A percentile compares a stretch with the other conserved stretches of the same genome.
Conservation (phyloP, 2,888 invertebrate species). For the Chesias legatella region DNA sequence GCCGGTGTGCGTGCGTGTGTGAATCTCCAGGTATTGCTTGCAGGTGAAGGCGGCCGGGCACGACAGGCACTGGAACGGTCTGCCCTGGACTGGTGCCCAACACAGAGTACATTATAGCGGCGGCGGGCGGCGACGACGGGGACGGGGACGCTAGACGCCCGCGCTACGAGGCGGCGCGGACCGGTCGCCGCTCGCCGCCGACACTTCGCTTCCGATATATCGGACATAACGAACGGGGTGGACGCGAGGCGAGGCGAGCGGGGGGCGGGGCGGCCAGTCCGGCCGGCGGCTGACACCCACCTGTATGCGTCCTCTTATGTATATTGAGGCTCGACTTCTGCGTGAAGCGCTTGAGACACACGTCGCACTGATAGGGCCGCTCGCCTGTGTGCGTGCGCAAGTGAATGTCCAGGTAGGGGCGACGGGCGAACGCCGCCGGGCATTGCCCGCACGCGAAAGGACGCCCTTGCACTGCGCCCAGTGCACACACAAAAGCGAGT, state of each 20-base stretch:
- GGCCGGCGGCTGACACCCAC: conserved; percentile 77
- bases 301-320: conserved; percentile 88
- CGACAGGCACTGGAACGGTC: conserved; percentile 82
- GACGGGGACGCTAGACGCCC: conserved; percentile 71
- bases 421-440: conserved; percentile 74
- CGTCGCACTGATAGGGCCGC: conserved; percentile 85
- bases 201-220: conserved; percentile 56
- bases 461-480: conserved; percentile 77
- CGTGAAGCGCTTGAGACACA: conserved; percentile 88
- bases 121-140: conserved; percentile 66
- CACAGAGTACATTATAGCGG: conserved; percentile 74
- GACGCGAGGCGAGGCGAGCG: conserved; percentile 46
- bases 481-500: conserved; percentile 81
- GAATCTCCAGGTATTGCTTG: conserved; percentile 82
- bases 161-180: conserved; percentile 73
- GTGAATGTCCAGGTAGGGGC: conserved; percentile 77
- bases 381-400: conserved; percentile 81
- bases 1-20: conserved; percentile 82
- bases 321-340: conserved; percentile 91
- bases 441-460: conserved; percentile 71
- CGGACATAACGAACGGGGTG: conserved; percentile 37
- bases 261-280: conserved; percentile 69
- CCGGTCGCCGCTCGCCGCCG: conserved; percentile 73
- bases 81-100: conserved; percentile 81
- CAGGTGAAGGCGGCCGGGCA: conserved; percentile 81